A percentile compares a stretch with the other conserved stretches of the same genome.
Conservation (phyloP, 2,888 invertebrate genomes). For the Tenthredo distinguenda region DNA sequence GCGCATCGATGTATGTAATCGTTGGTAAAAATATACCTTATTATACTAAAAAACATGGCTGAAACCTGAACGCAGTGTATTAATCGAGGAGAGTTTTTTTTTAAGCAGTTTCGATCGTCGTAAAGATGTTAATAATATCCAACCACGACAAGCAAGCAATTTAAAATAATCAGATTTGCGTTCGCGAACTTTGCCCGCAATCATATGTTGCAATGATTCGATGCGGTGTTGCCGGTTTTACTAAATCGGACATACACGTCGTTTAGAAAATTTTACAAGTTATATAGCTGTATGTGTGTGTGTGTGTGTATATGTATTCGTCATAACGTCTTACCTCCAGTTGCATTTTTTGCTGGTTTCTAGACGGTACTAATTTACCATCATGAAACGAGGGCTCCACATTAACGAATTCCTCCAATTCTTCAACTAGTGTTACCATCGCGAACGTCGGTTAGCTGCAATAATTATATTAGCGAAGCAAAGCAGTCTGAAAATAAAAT, state of each 20-base stretch:
- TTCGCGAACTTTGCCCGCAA: constrained; percentile 60
- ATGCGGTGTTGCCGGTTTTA: constrained; percentile 61
- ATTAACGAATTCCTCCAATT: constrained; percentile 10
- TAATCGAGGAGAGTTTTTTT: not conserved
- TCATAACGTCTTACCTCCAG: constrained; percentile 29
- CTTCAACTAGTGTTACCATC: not conserved
- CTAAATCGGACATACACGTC: not conserved
- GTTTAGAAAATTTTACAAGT: not conserved
- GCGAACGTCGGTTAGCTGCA: not conserved
- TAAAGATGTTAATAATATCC: constrained; percentile 20
- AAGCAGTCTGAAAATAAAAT: not conserved
- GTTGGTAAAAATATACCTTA: not conserved
- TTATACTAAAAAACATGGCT: not conserved
- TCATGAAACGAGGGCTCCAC: not conserved
- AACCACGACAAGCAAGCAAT: not conserved
- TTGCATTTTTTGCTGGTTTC: not conserved
- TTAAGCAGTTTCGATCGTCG: not conserved
- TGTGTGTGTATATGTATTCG: not conserved
- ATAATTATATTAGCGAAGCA: not conserved
- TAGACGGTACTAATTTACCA: not conserved
- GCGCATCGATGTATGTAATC: not conserved
- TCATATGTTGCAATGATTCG: constrained; percentile 55
- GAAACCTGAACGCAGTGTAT: not conserved
- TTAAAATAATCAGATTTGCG: constrained; percentile 36
- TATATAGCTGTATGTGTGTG: not conserved